These are phyloP conservation scores for Anseranas semipalmata DNA, from an alignment of 2,113 vertebrate species.

Conservation along the genomic window DNA sequence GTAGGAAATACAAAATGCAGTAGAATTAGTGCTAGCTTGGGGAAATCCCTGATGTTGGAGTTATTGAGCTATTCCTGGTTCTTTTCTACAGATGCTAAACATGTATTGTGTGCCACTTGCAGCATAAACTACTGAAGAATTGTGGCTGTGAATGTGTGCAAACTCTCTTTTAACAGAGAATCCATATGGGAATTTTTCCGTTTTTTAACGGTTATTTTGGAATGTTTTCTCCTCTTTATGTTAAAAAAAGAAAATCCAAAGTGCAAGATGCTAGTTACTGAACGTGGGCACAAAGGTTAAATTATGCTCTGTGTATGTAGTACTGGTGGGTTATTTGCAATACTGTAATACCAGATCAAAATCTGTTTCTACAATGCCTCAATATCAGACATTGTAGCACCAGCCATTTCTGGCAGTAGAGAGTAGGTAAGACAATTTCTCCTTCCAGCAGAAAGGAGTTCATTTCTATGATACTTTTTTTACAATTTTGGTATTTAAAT, in stretches of 20 bases:
- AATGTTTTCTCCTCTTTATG: constrained; percentile 16
- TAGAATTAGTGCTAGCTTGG: constrained; percentile 67
- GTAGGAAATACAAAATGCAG: constrained; percentile 59
- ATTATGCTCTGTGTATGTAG: constrained; percentile 9
- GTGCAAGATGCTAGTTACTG: constrained; percentile 43
- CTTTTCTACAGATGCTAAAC: constrained; percentile 46
- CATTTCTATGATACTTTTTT: constrained; percentile 35
- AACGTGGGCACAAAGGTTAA: constrained; percentile 32
- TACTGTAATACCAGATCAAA: constrained; percentile 15
- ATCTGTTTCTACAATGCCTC: constrained; percentile 40
- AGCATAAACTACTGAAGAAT: constrained; percentile 82
- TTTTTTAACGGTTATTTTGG: constrained; percentile 57
- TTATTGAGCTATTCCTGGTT: constrained; percentile 65
- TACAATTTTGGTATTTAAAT: constrained; percentile 42
- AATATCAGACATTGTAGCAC: constrained; percentile 20
- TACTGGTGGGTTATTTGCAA: constrained; percentile 32
- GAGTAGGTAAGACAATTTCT: background rate
- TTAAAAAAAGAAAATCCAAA: constrained; percentile 33
- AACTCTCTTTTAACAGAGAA: constrained; percentile 65
- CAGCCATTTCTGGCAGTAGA: constrained; percentile 10
- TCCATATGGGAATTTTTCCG: constrained; percentile 56
- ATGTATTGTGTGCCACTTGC: constrained; percentile 72
- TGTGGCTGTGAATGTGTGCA: constrained; percentile 77
- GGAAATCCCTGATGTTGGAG: constrained; percentile 47
- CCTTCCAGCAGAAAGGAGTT: constrained; percentile 12